A percentile compares a stretch with the other conserved stretches of the same genome.
Evolutionary conservation across 2,797 vertebrate genomes (phyloP).

Genomic region (Toxotes lorentzi): DNA sequence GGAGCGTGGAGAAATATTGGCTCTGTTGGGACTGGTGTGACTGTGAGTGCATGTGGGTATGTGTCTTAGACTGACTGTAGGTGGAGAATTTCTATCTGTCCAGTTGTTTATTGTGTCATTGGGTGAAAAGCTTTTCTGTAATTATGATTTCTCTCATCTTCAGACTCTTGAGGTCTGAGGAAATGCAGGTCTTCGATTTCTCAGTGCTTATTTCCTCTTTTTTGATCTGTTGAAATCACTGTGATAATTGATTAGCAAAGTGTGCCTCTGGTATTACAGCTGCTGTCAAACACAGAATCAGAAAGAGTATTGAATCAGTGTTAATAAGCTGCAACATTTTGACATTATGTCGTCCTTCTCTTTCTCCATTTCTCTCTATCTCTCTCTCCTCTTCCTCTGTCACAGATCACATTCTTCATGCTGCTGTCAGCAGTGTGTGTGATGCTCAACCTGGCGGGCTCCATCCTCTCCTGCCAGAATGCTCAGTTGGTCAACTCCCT

Average conservation of each 20-base stretch:
- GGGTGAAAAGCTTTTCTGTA: constrained; percentile 28
- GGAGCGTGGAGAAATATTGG: constrained; percentile 13
- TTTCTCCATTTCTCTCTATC: constrained; percentile 19
- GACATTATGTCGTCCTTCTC: constrained; percentile 19
- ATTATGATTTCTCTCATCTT: constrained; percentile 33
- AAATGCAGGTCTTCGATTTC: constrained; percentile 64
- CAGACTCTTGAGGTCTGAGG: constrained; percentile 31
- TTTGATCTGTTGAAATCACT: constrained; percentile 40
- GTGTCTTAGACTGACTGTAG: constrained; percentile 27
- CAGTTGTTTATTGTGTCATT: constrained; percentile 26
- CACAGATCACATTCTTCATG: constrained; percentile 99
- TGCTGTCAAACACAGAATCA: constrained; percentile 25
- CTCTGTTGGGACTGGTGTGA: neutral
- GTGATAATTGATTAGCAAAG: constrained; percentile 33
- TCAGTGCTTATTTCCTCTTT: constrained; percentile 50
- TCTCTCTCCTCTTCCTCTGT: constrained; percentile 31
- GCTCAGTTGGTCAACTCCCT: constrained; percentile 97
- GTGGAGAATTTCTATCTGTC: constrained; percentile 14
- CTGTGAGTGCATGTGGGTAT: neutral
- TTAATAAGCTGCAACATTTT: constrained; percentile 18
- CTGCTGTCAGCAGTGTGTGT: constrained; percentile 98
- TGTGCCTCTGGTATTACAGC: neutral
- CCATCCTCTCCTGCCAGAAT: constrained; percentile 98
- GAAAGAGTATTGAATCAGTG: constrained; percentile 6
- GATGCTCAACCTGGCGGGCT: constrained; percentile 98